Evolutionary conservation across 2,888 invertebrate genomes (phyloP), one percentile per base, ranked within the genome.

Genomic region (Caradrina clavipalpis): DNA sequence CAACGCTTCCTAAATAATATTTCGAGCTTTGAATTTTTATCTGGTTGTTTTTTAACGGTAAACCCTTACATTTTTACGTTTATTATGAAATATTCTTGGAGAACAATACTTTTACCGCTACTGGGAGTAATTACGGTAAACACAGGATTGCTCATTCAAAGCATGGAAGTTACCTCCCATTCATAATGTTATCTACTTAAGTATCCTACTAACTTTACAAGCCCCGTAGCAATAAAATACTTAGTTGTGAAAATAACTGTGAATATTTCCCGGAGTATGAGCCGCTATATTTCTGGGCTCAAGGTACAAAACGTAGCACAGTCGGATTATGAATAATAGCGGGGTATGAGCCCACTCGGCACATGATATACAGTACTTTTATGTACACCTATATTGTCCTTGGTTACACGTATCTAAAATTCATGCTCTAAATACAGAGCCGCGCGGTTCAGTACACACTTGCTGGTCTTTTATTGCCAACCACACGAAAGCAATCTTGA

Each of bases 401-500:
- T 87, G 89, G 87, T 88, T 86, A 88, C 85, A 88, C 85, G 75
- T 88, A 91, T 92, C 88, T 90, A 90, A 91, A 91, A 92, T 92
- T 91, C 89, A 92, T 91, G 90, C 86, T 89, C 90, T 89, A 91
- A 92, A 92, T 91, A 91, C 89, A 82, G 83, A 82, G 85, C 80
- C 76, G 74, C 78, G 76, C 83, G 87, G 88, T 87, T 85, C 87
- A 88, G 85, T 86, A 88, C 87, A 89, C 87, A 85, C 85, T 87
- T 83, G 86, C 83, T 83, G 86, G 86, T 85, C 87, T 88, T 91
- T 93, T 91, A 93, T 92, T 90, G 89, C 88, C 79, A 88, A 87
- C 89, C 90, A 87, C 91, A 90, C 90, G 89, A 89, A 92, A 88
- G 86, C 86, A 90, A 89, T 91, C 88, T 89, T 89, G 83, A 86